phyloP scores from a whole-genome alignment of 2,888 invertebrate species.

The Trissoscelio sp. region DNA sequence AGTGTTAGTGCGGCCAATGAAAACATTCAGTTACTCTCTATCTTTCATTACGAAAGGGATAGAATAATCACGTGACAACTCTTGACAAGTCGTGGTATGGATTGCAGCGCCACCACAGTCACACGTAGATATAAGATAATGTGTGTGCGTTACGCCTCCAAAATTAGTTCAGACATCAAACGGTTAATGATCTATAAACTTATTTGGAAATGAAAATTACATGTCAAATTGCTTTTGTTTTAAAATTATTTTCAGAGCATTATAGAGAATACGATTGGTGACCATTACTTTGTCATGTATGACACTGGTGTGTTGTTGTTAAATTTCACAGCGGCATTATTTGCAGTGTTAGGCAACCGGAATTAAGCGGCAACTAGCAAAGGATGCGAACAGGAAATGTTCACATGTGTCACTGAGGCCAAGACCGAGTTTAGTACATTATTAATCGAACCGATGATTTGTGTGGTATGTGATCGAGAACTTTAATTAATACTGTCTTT shows the following conservation, averaged over 20 bases:
- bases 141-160: no score
- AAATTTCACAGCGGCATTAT: conserved; percentile 37
- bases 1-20: no score
- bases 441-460: conserved; percentile 37
- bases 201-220: no score
- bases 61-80: no score
- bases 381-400: conserved; percentile 32
- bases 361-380: conserved; percentile 32
- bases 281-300: conserved; percentile 9
- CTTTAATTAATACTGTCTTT: conserved; percentile 28
- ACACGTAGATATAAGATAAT: no score
- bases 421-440: conserved; percentile 18
- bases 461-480: conserved; percentile 22
- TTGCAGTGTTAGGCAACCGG: conserved; percentile 20
- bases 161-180: no score
- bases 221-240: neutral
- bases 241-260: conserved; percentile 3
- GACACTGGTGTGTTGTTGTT: conserved; percentile 16
- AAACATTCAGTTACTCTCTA: no score
- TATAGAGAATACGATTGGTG: conserved; percentile 2
- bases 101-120: no score
- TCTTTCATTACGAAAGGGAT: no score
- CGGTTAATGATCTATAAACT: no score
- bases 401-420: conserved; percentile 19
- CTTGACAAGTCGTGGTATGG: no score